phyloP scores from a whole-genome alignment of 2,797 vertebrate genomes.

The Lagorchestes hirsutus region DNA sequence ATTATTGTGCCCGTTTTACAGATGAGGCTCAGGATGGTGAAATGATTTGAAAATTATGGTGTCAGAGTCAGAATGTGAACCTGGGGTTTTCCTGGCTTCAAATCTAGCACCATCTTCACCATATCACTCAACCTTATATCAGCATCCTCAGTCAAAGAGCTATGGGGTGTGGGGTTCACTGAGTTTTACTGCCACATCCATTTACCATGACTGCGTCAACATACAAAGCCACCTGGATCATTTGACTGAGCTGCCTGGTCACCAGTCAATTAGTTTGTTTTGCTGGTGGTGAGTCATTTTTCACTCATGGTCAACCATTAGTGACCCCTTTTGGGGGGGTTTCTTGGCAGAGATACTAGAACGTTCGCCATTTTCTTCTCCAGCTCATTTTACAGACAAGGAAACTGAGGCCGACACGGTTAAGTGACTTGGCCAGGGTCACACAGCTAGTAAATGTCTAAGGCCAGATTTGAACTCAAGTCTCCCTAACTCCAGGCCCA shows the following conservation, averaged over 20 bases:
- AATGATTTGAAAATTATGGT: neutral
- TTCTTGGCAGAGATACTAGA: neutral
- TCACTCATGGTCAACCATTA: neutral
- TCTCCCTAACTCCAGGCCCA: neutral
- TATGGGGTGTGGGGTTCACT: neutral
- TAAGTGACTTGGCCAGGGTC: neutral
- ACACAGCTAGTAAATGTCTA: neutral
- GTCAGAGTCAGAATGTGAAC: neutral
- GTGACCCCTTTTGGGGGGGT: neutral
- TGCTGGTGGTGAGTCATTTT: neutral
- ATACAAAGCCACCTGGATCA: neutral
- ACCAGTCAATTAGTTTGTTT: neutral
- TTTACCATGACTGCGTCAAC: neutral
- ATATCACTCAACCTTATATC: neutral
- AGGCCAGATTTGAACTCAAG: neutral
- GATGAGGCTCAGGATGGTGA: neutral
- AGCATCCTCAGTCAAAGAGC: neutral
- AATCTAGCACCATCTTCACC: neutral
- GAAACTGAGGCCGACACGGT: neutral
- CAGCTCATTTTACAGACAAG: neutral
- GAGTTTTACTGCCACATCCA: neutral
- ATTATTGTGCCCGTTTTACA: neutral
- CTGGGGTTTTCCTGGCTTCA: neutral
- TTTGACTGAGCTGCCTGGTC: neutral
- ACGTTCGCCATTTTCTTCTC: neutral